These are phyloP conservation scores for Mantis religiosa DNA, from an alignment of 2,888 invertebrate species.

Conservation along the genomic window DNA sequence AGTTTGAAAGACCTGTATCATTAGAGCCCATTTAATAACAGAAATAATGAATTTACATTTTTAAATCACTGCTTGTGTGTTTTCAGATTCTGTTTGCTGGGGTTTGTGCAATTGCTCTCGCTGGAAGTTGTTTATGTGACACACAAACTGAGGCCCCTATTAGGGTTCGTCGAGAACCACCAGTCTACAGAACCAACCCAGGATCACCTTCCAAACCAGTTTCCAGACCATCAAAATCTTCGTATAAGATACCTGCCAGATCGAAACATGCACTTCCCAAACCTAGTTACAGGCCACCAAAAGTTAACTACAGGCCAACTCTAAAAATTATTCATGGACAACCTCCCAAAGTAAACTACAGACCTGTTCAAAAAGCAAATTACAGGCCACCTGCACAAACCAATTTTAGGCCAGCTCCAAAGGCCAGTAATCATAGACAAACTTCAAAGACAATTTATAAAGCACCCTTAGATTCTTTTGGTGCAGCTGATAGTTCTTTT, in stretches of 20 bases:
- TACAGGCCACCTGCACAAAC: slow-evolving; percentile 34
- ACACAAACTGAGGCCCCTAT: neutral
- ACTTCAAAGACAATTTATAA: slow-evolving; percentile 28
- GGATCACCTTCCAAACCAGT: slow-evolving; percentile 36
- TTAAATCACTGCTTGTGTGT: neutral
- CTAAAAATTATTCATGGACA: slow-evolving; percentile 36
- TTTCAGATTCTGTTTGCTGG: neutral
- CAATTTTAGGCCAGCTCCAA: slow-evolving; percentile 35
- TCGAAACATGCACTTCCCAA: slow-evolving; percentile 36
- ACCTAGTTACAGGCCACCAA: slow-evolving; percentile 33
- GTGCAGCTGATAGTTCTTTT: slow-evolving; percentile 19
- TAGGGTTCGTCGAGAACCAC: slow-evolving; percentile 1
- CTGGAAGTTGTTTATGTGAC: neutral
- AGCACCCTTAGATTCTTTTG: slow-evolving; percentile 34
- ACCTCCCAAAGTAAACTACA: slow-evolving; percentile 32
- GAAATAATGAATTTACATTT: too few species aligned
- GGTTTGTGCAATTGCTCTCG: neutral
- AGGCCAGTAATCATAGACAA: slow-evolving; percentile 25
- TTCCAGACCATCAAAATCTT: slow-evolving; percentile 34
- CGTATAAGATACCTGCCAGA: slow-evolving; percentile 35
- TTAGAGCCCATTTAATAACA: too few species aligned
- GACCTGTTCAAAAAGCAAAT: slow-evolving; percentile 25
- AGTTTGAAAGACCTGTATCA: too few species aligned
- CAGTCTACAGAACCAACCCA: slow-evolving; percentile 32
- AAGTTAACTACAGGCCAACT: slow-evolving; percentile 34